Evolutionary conservation across 1,140 invertebrate genomes (phyloP).

Genomic region (Zaprionus lachaisei): DNA sequence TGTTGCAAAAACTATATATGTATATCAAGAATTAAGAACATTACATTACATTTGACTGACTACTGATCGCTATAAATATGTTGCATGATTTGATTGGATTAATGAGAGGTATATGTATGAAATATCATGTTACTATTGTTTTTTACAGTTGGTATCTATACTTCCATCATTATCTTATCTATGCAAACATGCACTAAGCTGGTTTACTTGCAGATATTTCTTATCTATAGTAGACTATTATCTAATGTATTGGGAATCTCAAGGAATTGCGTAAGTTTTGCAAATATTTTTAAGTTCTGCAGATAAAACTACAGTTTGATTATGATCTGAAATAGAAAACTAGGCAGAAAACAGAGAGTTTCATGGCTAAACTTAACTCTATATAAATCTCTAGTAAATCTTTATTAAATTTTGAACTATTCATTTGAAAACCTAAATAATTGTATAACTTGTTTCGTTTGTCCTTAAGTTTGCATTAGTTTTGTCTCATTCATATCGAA

Average conservation of each 20-base stretch:
- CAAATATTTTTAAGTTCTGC: not conserved
- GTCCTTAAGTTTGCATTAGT: not conserved
- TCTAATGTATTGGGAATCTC: not conserved
- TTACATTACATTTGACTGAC: too few species aligned
- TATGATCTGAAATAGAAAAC: too few species aligned
- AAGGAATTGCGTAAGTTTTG: not conserved
- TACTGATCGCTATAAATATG: too few species aligned
- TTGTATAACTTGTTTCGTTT: not conserved
- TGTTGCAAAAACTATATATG: not conserved
- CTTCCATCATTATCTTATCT: not conserved
- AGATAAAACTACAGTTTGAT: too few species aligned
- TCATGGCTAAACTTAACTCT: too few species aligned
- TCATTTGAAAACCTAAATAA: not conserved
- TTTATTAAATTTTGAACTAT: not conserved
- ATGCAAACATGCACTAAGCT: not conserved
- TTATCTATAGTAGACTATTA: not conserved
- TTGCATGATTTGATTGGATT: too few species aligned
- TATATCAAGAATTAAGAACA: not conserved
- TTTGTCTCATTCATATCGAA: not conserved
- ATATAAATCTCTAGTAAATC: too few species aligned
- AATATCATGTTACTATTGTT: too few species aligned
- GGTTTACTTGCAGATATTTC: not conserved
- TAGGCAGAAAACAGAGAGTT: too few species aligned
- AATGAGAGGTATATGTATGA: too few species aligned
- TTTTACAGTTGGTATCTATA: too few species aligned